Evolutionary conservation across 1,140 invertebrate species (phyloP), one percentile per base, ranked within the genome.

Genomic region (Orius laevigatus): DNA sequence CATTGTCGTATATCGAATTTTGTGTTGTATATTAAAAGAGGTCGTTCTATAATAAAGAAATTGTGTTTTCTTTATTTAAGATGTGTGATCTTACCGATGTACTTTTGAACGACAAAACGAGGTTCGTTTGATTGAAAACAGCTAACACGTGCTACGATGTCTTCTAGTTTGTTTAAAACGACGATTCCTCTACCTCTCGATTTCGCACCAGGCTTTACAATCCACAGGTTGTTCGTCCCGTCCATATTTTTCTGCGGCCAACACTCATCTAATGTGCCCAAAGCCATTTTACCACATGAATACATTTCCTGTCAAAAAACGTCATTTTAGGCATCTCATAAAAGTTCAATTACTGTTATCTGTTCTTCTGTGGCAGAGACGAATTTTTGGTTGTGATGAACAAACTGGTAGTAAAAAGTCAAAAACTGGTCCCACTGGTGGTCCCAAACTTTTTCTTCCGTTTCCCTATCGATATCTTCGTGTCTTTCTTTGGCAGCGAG

Each of bases 1-100:
- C 87, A 91, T 63, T 88, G 84, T 3, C 85, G 69, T 48, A 94
- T 92, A 63, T 94, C 89, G 61, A 93, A 93, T 71, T 94, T 94
- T 1, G 87, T 92, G 54, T 84, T 76, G 62, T 90, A 83, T 52
- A 94, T 78, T 15, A 92, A 71, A 35, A 93, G 65, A 1, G 85
- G 86, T 50, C 75, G 75, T 68, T 88, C 84, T 86, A 66, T 53
- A 70, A 56, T 18, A 50, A 52, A 32, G 20, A 49, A 33, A 49
- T n/a, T n/a, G n/a, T n/a, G n/a, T n/a, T n/a, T n/a, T n/a, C n/a
- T n/a, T n/a, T 12, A 36, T n/a, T 36, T 33, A 15, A 36, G 35
- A 6, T 47, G 9, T 41, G 5, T 33, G 12, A 5, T 41, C 61
- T 65, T 66, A 91, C 87, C 88, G 55, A 95, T 92, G 62, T 95